Conservation (phyloP, 1,140 invertebrate species). For the Vanessa tameamea region DNA sequence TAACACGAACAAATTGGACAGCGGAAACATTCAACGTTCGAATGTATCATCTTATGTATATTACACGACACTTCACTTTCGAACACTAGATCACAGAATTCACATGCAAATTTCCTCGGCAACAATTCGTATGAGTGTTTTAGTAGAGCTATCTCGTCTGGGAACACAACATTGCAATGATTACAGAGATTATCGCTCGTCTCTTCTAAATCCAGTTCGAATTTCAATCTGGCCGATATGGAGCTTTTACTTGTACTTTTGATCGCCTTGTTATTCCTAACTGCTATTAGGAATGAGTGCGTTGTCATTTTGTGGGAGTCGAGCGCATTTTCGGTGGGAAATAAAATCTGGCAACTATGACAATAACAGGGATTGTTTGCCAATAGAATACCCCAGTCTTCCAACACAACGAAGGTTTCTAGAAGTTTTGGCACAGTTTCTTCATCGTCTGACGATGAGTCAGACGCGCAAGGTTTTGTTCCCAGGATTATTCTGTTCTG, state of each 20-base stretch:
- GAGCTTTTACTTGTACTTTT: conserved; percentile 41
- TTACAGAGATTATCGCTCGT: conserved; percentile 36
- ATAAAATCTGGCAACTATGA: conserved; percentile 48
- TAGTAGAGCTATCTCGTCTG: conserved; percentile 42
- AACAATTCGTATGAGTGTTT: conserved; percentile 53
- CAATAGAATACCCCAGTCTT: conserved; percentile 45
- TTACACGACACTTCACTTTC: not conserved
- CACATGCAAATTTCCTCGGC: conserved; percentile 25
- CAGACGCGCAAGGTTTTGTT: conserved; percentile 41
- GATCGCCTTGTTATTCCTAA: conserved; percentile 40
- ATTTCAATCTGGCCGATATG: conserved; percentile 14
- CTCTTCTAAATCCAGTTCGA: not conserved
- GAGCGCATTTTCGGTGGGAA: conserved; percentile 53
- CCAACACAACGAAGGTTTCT: conserved; percentile 36
- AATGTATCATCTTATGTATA: conserved; percentile 1
- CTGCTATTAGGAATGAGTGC: conserved; percentile 55
- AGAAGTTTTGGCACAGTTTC: conserved; percentile 25
- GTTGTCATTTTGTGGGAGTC: conserved; percentile 52
- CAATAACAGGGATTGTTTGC: conserved; percentile 47
- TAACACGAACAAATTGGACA: not conserved
- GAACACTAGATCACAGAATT: conserved; percentile 14
- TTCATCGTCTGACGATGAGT: not conserved
- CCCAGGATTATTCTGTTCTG: conserved; percentile 52
- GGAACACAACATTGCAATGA: conserved; percentile 50
- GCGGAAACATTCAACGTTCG: not conserved